phyloP scores from a whole-genome alignment of 2,888 invertebrate genomes.

The Andrena marginata region DNA sequence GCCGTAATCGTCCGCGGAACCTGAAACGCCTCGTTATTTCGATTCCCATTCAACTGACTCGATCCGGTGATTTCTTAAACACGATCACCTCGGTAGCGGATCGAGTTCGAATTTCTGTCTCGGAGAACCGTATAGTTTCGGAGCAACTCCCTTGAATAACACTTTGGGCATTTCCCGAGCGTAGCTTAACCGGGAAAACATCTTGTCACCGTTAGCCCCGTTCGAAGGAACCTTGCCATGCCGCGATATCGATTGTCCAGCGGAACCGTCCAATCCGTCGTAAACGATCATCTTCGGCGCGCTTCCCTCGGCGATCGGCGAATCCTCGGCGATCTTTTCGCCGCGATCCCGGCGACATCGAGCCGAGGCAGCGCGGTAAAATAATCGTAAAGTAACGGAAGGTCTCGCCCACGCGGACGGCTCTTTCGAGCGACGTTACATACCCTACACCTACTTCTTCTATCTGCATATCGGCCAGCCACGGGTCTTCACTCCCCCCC shows the following conservation, averaged over 20 bases:
- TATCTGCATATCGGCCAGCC: constrained; percentile 72
- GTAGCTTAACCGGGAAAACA: not conserved
- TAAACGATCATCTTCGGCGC: constrained; percentile 53
- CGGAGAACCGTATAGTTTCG: too few relatives aligned
- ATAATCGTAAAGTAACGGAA: constrained; percentile 78
- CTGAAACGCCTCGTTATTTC: constrained; percentile 5
- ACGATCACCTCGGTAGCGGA: too few relatives aligned
- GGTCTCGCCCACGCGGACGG: constrained; percentile 74
- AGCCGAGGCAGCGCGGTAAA: constrained; percentile 58
- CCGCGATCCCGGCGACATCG: constrained; percentile 56
- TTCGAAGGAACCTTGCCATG: constrained; percentile 21
- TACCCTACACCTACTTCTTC: constrained; percentile 74
- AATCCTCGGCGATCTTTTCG: constrained; percentile 16
- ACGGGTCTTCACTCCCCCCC: constrained; percentile 50
- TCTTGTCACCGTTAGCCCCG: constrained; percentile 1
- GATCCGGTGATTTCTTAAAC: too few relatives aligned
- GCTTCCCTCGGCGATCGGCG: constrained; percentile 7
- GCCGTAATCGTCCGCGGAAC: not conserved
- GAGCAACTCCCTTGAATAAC: too few relatives aligned
- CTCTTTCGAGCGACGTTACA: constrained; percentile 64
- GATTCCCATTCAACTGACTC: not conserved
- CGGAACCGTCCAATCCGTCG: constrained; percentile 47
- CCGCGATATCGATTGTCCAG: constrained; percentile 27
- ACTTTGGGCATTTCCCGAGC: not conserved
- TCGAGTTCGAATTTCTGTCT: too few relatives aligned